Percentiles rank a stretch among this genome's conserved stretches.
phyloP scores from a whole-genome alignment of 2,888 invertebrate species.

The Acleris literana region DNA sequence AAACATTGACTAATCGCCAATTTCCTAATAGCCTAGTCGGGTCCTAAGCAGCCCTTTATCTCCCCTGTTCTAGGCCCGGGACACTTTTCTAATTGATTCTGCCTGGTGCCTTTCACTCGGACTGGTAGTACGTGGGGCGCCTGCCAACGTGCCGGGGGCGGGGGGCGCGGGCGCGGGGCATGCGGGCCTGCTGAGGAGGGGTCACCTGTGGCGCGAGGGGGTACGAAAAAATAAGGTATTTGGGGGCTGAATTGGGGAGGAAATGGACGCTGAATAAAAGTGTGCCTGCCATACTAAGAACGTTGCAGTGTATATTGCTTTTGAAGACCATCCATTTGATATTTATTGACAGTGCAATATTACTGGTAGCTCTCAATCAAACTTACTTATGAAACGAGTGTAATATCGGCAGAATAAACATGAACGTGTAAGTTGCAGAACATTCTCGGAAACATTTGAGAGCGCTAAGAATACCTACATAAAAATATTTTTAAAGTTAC shows the following conservation, averaged over 20 bases:
- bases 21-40: too few relatives aligned
- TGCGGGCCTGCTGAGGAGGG: constrained; percentile 14
- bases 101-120: constrained; percentile 23
- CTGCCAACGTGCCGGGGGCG: constrained; percentile 18
- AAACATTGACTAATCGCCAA: too few relatives aligned
- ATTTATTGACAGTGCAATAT: too few relatives aligned
- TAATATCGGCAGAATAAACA: too few relatives aligned
- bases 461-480: too few relatives aligned
- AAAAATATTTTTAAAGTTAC: too few relatives aligned
- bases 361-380: too few relatives aligned
- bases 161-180: constrained; percentile 16
- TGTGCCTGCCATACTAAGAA: neutral
- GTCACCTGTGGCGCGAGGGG: constrained; percentile 27
- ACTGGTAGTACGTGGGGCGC: constrained; percentile 11
- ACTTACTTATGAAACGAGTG: too few relatives aligned
- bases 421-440: too few relatives aligned
- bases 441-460: too few relatives aligned
- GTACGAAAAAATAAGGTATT: constrained; percentile 2
- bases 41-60: neutral
- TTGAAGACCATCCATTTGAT: too few relatives aligned
- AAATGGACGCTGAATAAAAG: neutral
- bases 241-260: constrained; percentile 4
- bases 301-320: too few relatives aligned
- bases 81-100: constrained; percentile 33
- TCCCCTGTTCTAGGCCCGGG: neutral